Base-by-base conservation (phyloP, 2,797 vertebrate species). In the Odontamblyopus rebecca region DNA sequence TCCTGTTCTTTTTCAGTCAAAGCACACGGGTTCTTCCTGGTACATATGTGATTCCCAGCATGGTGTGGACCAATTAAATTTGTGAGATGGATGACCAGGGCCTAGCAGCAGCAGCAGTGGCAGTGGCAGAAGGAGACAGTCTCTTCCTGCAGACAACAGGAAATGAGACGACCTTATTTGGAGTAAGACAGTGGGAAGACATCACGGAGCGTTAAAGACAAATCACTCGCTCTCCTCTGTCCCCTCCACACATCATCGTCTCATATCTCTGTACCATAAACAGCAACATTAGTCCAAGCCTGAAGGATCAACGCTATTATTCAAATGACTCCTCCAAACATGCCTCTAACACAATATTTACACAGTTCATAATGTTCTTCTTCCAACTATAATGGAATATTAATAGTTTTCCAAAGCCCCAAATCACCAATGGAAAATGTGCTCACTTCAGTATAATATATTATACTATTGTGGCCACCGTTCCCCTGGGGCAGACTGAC, bases 91-190 rank as follows among this genome's bases (percentile, higher is more conserved):
- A 94, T 94, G 90, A 93, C 91, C 85, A 18, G 72, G 79, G 86
- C 87, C 83, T 74, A 68, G 83, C 68, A 84, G 87, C 83, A 86
- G 82, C 72, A 70, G 23, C 23, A 23, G 23, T 23, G 23, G 23
- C 23, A 66, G 32, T 38, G 35, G 86, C 74, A 65, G 75, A 32
- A 85, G 88, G 85, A 90, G 89, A 88, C 91, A 90, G 87, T 82
- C 86, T 89, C 90, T 92, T 94, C 92, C 93, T 92, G 91, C 89
- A 91, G 91, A 90, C 89, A 93, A 93, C 92, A 94, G 92, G 92
- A 94, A 94, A 94, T 93, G 91, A 92, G 92, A 92, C 86, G 85
- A 86, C 85, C 90, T 90, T 88, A 90, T 93, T 92, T 93, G 91
- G 91, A 89, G 91, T 91, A 92, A 91, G 91, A 92, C 86, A 85